phyloP scores from a whole-genome alignment of 2,113 vertebrate genomes.

The Catharus fuscescens region DNA sequence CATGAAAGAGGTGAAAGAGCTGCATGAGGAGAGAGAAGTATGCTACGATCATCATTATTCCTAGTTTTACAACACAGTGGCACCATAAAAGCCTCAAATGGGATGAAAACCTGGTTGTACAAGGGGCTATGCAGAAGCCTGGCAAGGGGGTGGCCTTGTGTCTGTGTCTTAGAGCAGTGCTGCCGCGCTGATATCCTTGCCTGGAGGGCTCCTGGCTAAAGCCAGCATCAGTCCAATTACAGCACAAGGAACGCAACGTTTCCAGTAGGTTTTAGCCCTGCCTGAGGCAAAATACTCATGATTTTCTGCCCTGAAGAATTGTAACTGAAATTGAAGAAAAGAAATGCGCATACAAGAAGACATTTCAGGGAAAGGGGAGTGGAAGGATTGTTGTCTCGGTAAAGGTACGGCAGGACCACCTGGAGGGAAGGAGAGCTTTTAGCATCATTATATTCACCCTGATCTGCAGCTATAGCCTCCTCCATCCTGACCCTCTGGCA shows the following conservation, averaged over 20 bases:
- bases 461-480: not conserved
- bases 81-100: not conserved
- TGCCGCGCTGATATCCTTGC: not conserved
- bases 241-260: accelerated
- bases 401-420: not conserved
- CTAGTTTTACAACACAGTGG: not conserved
- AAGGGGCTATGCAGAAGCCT: not conserved
- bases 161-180: not conserved
- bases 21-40: not conserved
- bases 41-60: not conserved
- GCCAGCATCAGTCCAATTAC: not conserved
- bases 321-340: not conserved
- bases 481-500: not conserved
- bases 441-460: not conserved
- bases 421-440: not conserved
- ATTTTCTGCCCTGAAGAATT: not conserved
- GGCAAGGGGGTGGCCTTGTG: not conserved
- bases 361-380: not conserved
- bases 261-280: not conserved
- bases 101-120: not conserved
- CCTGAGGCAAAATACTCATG: not conserved
- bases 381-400: not conserved
- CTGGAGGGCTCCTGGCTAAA: not conserved
- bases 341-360: not conserved
- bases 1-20: accelerated